Evolutionary conservation across 1,140 invertebrate genomes (phyloP).

Genomic region (Drosophila serrata): DNA sequence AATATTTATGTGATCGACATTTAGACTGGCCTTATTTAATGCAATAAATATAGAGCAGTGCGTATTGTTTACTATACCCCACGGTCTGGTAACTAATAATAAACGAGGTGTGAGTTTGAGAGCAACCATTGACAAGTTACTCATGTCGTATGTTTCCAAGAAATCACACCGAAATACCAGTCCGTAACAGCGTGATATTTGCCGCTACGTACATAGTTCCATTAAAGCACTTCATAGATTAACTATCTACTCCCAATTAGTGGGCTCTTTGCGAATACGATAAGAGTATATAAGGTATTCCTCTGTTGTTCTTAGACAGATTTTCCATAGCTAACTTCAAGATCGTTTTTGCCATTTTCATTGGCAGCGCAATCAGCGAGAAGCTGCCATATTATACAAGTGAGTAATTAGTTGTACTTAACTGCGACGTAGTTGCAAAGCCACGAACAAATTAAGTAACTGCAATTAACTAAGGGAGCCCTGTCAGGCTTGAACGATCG

Average conservation of each 20-base stretch:
- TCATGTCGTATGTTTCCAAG: conserved; percentile 13
- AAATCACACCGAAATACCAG: conserved; percentile 22
- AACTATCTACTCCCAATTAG: conserved; percentile 36
- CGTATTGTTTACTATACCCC: not conserved
- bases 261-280: not conserved
- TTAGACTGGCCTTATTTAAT: not conserved
- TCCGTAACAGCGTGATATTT: conserved; percentile 29
- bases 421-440: conserved; percentile 33
- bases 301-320: not conserved
- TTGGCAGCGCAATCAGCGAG: not conserved
- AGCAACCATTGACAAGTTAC: conserved; percentile 16
- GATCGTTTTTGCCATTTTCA: conserved; percentile 28
- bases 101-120: not conserved
- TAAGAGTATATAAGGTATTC: conserved; percentile 16
- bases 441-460: conserved; percentile 49
- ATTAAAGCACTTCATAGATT: conserved; percentile 32
- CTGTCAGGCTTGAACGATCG: conserved; percentile 32
- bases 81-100: not conserved
- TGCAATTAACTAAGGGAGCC: conserved; percentile 50
- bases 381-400: conserved; percentile 42
- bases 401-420: conserved; percentile 59
- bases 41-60: not conserved
- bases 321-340: not conserved
- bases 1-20: conserved; percentile 11
- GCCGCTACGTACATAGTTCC: not conserved